Evolutionary conservation across 1,140 invertebrate genomes (phyloP), one percentile per base, ranked within the genome.

Genomic region (Carposina sasakii): DNA sequence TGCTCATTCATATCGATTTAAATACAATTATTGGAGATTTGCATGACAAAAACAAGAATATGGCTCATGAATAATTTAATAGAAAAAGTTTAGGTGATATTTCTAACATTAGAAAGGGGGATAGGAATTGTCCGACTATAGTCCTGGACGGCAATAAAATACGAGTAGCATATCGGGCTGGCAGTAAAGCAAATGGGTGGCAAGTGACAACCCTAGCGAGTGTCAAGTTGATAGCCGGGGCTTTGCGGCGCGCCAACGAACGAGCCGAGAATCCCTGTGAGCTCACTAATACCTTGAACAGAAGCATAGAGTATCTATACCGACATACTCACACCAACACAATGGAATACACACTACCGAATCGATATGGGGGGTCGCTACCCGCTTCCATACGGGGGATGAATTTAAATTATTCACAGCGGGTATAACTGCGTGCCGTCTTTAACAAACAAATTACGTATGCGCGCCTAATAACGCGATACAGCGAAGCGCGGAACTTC

Each of bases 401-500:
- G 70, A 77, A 79, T 81, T 83, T 83, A 81, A 83, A 83, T 83
- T 78, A 79, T 81, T 79, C 79, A 79, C 71, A 76, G 74, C 74
- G 68, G 74, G 74, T 77, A 81, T 75, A 75, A 77, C 74, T 78
- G 74, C 67, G 72, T 74, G 67, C 76, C 76, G 77, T 78, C 79
- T 83, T 79, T 81, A 78, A 83, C 76, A 83, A 81, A 83, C 79
- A 83, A 81, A 83, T 83, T 83, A 83, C 70, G 71, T 81, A 83
- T 81, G 74, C 79, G 63, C 68, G 67, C 74, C 76, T 79, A 83
- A 81, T 83, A 81, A 79, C 74, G 66, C 72, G 69, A 78, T 76
- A 76, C 69, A 74, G n/a, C 62, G 55, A 54, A 47, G 60, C 45
- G 48, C 52, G 54, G 53, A 62, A 67, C 74, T 81, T 71, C 67